These are phyloP conservation scores for Zaprionus lachaisei DNA, from an alignment of 1,140 invertebrate genomes.

Conservation along the genomic window DNA sequence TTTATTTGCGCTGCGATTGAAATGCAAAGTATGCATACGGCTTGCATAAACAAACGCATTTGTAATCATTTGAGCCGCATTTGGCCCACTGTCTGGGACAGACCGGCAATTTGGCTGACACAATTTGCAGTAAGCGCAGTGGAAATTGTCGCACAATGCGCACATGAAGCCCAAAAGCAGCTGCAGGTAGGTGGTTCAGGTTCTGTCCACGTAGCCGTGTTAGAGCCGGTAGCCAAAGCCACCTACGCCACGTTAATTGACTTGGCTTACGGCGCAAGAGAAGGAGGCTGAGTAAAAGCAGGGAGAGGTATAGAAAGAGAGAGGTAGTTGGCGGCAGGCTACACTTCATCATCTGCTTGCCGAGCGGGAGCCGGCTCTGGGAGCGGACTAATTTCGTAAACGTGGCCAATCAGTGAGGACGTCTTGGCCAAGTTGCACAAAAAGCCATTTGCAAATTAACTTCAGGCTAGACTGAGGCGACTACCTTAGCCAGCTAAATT, in stretches of 20 bases:
- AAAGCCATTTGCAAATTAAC: conserved; percentile 81
- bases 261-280: conserved; percentile 39
- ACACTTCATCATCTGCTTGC: conserved; percentile 57
- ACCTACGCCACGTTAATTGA: conserved; percentile 71
- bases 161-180: conserved; percentile 15
- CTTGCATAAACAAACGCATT: conserved; percentile 34
- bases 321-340: conserved; percentile 13
- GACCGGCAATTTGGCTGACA: conserved; percentile 4
- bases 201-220: neutral
- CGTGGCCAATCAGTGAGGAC: conserved; percentile 72
- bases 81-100: neutral
- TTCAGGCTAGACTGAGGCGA: conserved; percentile 62
- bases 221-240: conserved; percentile 17
- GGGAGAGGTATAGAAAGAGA: conserved; percentile 4
- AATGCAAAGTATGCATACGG: conserved; percentile 12
- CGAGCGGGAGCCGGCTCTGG: neutral
- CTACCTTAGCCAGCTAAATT: conserved; percentile 61
- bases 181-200: neutral
- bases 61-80: conserved; percentile 47
- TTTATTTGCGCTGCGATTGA: conserved; percentile 3
- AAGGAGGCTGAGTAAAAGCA: neutral
- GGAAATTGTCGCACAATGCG: conserved; percentile 38
- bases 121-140: conserved; percentile 29
- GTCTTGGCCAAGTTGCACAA: conserved; percentile 47
- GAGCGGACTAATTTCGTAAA: conserved; percentile 73